Evolutionary conservation across 2,888 invertebrate genomes (phyloP).

Genomic region (Cheilosia vernalis): DNA sequence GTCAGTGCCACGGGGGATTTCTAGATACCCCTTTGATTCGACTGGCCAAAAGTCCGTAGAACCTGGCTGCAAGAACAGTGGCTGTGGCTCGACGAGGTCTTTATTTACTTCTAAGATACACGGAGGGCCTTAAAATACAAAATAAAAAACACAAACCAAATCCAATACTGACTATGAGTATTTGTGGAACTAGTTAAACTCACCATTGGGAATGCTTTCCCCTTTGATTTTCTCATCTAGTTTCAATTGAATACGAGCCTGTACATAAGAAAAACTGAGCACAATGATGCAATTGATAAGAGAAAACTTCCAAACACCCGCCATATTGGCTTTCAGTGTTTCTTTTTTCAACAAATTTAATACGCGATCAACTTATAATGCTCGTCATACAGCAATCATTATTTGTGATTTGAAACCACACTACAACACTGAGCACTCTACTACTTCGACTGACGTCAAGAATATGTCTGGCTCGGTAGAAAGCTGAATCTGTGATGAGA

Average conservation of each 20-base stretch:
- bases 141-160: background rate
- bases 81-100: constrained; percentile 84
- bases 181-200: background rate
- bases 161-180: background rate
- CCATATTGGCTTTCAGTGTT: constrained; percentile 10
- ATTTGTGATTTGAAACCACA: background rate
- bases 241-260: constrained; percentile 29
- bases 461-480: constrained; percentile 25
- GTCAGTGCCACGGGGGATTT: constrained; percentile 77
- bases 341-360: background rate
- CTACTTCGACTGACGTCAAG: background rate
- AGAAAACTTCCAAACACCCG: constrained; percentile 5
- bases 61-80: constrained; percentile 84
- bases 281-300: background rate
- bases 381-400: background rate
- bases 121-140: constrained; percentile 65
- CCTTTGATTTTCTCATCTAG: constrained; percentile 61
- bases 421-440: background rate
- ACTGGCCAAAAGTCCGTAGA: constrained; percentile 79
- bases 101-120: constrained; percentile 78
- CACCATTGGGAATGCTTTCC: constrained; percentile 55
- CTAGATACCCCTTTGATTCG: constrained; percentile 77
- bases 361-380: background rate
- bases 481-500: constrained; percentile 7
- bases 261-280: constrained; percentile 13